Conservation (phyloP, 2,113 vertebrate genomes). For the Chaetura pelagica region DNA sequence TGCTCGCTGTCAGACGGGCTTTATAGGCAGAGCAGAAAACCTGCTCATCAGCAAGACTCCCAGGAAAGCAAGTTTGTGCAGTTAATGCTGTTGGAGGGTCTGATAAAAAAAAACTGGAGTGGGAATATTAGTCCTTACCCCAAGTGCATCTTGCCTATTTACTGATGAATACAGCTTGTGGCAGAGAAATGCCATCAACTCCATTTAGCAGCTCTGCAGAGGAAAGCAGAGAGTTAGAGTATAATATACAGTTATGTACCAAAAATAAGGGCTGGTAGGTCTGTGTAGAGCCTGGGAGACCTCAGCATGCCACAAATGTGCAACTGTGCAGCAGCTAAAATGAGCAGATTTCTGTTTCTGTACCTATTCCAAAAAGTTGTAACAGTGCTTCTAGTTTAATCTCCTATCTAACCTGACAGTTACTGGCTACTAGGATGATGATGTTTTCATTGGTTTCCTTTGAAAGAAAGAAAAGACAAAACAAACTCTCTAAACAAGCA, state of each 20-base stretch:
- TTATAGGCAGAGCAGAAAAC: neutral
- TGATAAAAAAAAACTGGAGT: neutral
- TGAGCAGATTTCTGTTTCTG: neutral
- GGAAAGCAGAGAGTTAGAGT: neutral
- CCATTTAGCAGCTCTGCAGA: neutral
- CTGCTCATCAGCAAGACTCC: neutral
- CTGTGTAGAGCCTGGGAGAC: neutral
- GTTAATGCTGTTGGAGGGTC: rapidly evolving
- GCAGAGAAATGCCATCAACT: neutral
- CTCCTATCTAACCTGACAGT: neutral
- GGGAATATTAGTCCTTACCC: neutral
- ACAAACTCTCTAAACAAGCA: neutral
- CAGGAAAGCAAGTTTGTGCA: neutral
- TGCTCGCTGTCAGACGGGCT: neutral
- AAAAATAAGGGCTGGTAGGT: neutral
- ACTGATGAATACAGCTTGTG: neutral
- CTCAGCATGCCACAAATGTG: neutral
- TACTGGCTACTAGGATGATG: neutral
- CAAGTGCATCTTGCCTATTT: neutral
- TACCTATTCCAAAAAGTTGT: neutral
- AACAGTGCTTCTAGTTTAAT: neutral
- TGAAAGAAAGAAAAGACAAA: neutral
- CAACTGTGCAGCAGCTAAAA: neutral
- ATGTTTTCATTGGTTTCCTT: neutral
- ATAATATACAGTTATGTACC: neutral